These are phyloP conservation scores for Eira barbara DNA, from an alignment of 2,113 vertebrate species.

Conservation along the genomic window DNA sequence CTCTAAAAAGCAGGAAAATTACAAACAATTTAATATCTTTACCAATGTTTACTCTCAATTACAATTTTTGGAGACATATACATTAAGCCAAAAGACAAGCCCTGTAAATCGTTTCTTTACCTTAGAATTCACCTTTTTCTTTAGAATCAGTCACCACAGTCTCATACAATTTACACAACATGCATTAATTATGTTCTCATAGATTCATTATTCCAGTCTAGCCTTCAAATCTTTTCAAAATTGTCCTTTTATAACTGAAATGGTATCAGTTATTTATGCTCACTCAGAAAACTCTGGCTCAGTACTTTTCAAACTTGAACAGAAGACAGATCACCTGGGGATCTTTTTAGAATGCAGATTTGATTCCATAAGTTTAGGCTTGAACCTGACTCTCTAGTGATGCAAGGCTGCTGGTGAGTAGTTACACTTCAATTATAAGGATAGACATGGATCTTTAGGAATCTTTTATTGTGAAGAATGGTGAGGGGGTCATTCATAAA, in stretches of 20 bases:
- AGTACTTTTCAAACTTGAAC: not conserved
- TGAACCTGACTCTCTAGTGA: not conserved
- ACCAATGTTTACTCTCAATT: not conserved
- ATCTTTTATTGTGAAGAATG: not conserved
- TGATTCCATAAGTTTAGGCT: not conserved
- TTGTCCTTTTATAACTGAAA: not conserved
- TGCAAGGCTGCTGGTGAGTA: not conserved
- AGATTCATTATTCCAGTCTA: not conserved
- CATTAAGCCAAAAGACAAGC: not conserved
- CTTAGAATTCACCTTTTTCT: not conserved
- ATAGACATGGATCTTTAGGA: not conserved
- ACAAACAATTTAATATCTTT: not conserved
- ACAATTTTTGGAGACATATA: not conserved
- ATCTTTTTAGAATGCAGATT: not conserved
- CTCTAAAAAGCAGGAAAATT: constrained; percentile 2
- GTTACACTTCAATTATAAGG: not conserved
- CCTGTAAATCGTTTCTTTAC: not conserved
- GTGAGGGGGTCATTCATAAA: not conserved
- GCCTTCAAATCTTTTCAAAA: constrained; percentile 1
- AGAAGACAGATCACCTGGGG: not conserved
- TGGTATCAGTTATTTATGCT: not conserved
- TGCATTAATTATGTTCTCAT: not conserved
- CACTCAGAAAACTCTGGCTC: not conserved
- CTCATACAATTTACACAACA: not conserved
- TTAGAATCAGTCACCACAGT: not conserved